phyloP scores from a whole-genome alignment of 2,797 vertebrate species.

The Falco berigora region DNA sequence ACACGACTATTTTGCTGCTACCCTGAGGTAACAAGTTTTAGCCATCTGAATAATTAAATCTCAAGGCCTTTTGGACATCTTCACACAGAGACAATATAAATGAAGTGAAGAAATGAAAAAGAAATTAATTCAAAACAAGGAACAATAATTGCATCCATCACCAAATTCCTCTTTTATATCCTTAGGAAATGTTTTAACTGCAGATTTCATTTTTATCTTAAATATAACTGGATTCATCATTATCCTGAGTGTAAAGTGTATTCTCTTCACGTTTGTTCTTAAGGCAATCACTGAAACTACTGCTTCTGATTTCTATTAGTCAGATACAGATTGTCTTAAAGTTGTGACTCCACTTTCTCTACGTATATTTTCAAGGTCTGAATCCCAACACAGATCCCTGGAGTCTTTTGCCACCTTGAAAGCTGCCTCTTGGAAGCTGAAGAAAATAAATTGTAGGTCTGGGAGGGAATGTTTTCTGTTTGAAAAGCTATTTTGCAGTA shows the following conservation, averaged over 20 bases:
- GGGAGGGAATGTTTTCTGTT: background rate
- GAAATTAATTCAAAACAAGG: background rate
- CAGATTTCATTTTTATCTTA: background rate
- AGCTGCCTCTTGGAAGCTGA: background rate
- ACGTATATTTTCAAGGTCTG: background rate
- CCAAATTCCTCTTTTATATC: background rate
- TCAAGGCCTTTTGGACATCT: background rate
- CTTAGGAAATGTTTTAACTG: background rate
- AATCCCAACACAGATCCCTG: background rate
- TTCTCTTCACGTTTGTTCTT: background rate
- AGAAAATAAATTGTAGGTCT: background rate
- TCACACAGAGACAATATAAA: background rate
- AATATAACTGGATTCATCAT: background rate
- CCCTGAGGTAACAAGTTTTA: background rate
- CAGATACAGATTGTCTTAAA: background rate
- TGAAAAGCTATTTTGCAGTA: background rate
- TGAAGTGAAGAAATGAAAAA: background rate
- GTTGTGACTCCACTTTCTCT: background rate
- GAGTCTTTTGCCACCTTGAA: background rate
- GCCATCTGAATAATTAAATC: background rate
- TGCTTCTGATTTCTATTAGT: background rate
- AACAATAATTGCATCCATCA: background rate
- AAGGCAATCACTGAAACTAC: background rate
- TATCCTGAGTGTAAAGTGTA: background rate
- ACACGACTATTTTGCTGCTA: background rate